Percentiles rank a stretch among this genome's conserved stretches.
These are phyloP conservation scores for Diorhabda carinulata DNA, from an alignment of 1,140 invertebrate genomes.

Conservation along the genomic window DNA sequence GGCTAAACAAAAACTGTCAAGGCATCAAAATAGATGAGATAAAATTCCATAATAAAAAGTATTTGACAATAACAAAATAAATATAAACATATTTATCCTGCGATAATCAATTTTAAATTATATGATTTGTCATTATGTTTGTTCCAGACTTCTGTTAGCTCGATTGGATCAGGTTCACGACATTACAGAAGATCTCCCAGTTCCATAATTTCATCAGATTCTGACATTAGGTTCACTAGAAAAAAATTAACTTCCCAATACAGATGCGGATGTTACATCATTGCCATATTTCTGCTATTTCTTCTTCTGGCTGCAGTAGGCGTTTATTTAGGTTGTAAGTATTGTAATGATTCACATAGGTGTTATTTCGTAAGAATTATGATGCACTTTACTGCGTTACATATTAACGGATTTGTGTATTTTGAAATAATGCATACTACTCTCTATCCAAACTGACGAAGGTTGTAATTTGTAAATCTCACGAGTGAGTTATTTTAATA, in stretches of 20 bases:
- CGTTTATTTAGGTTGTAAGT: constrained; percentile 86
- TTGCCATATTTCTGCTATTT: constrained; percentile 76
- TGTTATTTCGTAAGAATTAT: no score
- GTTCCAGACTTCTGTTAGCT: constrained; percentile 45
- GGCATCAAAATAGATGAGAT: no score
- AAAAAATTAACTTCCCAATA: constrained; percentile 74
- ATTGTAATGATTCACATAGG: no score
- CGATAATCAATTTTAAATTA: background rate
- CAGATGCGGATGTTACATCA: constrained; percentile 77
- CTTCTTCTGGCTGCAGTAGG: constrained; percentile 74
- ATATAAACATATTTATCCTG: background rate
- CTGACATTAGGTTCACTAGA: constrained; percentile 79
- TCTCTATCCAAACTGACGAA: no score
- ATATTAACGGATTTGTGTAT: no score
- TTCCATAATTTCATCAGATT: constrained; percentile 77
- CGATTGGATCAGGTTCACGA: constrained; percentile 36
- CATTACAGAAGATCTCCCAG: constrained; percentile 55
- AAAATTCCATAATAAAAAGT: background rate
- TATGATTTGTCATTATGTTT: constrained; percentile 9
- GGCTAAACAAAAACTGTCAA: no score
- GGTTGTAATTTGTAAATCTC: no score
- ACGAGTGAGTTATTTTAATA: no score
- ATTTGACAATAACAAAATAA: background rate
- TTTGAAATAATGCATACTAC: no score
- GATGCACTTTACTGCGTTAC: no score